Conservation (phyloP, 2,113 vertebrate species). For the Microtus oregoni region DNA sequence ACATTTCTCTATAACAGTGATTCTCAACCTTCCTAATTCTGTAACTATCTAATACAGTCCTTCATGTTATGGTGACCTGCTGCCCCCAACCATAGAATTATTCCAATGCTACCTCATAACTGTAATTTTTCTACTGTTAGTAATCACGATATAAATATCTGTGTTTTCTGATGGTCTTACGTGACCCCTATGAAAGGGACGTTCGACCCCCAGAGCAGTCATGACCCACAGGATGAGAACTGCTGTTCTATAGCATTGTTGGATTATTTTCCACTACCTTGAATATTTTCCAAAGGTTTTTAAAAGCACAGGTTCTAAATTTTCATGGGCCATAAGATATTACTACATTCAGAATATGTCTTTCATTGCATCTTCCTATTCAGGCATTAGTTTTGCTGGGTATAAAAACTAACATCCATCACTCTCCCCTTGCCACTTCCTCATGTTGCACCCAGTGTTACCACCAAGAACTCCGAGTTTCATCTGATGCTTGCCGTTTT, state of each 20-base stretch:
- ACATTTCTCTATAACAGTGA: not conserved
- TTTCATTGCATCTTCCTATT: not conserved
- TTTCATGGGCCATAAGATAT: constrained; percentile 11
- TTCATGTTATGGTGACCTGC: not conserved
- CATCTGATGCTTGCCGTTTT: not conserved
- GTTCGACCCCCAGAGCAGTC: not conserved
- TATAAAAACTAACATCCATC: not conserved
- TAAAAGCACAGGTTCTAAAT: not conserved
- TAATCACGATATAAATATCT: not conserved
- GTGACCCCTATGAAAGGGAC: not conserved
- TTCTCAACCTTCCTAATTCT: not conserved
- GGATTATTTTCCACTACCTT: constrained; percentile 15
- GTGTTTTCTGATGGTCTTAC: not conserved
- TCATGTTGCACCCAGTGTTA: not conserved
- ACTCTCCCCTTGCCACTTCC: not conserved
- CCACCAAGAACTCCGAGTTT: not conserved
- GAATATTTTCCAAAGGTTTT: constrained; percentile 28
- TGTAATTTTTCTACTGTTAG: not conserved
- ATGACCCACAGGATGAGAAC: not conserved
- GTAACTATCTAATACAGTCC: not conserved
- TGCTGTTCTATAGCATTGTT: not conserved
- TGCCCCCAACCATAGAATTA: not conserved
- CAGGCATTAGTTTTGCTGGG: not conserved
- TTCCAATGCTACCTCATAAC: not conserved
- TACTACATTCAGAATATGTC: not conserved